Conservation (phyloP, 2,888 invertebrate species). For the Drosophila rellima region DNA sequence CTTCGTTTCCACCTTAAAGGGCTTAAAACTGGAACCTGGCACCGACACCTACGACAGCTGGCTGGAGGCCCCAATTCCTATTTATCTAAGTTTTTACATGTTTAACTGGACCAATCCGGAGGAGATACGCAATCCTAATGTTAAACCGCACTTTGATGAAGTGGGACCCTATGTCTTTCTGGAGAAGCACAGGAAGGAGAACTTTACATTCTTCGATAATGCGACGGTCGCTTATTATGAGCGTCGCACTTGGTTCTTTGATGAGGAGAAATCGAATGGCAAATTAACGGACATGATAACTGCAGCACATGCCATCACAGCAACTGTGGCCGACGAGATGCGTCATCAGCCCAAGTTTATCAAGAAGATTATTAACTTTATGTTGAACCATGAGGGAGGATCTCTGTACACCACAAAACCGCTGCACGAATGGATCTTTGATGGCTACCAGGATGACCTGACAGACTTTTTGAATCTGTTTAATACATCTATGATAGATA, state of each 20-base stretch:
- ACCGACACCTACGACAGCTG: conserved; percentile 91
- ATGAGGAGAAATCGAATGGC: conserved; percentile 90
- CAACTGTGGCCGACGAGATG: conserved; percentile 88
- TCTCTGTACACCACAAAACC: conserved; percentile 88
- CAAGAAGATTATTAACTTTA: conserved; percentile 87
- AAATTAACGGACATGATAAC: conserved; percentile 89
- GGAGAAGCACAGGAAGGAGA: conserved; percentile 82
- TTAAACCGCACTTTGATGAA: conserved; percentile 89
- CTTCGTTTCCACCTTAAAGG: conserved; percentile 84
- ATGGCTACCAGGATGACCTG: conserved; percentile 92
- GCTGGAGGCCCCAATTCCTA: conserved; percentile 93
- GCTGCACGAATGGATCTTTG: conserved; percentile 90
- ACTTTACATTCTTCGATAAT: conserved; percentile 90
- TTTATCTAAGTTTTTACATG: conserved; percentile 91
- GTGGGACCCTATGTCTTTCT: conserved; percentile 88
- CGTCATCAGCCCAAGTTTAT: conserved; percentile 86
- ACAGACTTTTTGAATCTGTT: conserved; percentile 87
- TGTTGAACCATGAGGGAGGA: conserved; percentile 87
- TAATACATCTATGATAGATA: conserved; percentile 86
- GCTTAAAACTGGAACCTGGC: conserved; percentile 88
- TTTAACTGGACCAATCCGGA: conserved; percentile 93
- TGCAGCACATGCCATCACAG: conserved; percentile 91
- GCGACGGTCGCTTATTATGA: conserved; percentile 92
- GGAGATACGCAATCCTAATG: conserved; percentile 86
- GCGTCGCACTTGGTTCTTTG: conserved; percentile 91